phyloP scores from a whole-genome alignment of 2,113 vertebrate species.

The Corythoichthys haematopterus region DNA sequence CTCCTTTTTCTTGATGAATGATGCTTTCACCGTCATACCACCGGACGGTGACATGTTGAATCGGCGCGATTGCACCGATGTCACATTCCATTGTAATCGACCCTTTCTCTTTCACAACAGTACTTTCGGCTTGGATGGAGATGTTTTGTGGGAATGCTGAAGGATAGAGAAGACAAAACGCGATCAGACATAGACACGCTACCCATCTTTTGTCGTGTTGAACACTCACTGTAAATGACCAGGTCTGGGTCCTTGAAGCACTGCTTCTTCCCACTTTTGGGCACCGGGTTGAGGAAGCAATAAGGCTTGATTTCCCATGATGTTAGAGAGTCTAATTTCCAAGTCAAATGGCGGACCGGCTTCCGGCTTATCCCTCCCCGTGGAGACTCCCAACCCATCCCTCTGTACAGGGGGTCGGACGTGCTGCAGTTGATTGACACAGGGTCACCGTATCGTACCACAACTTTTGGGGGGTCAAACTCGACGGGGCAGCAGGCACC shows the following conservation, averaged over 20 bases:
- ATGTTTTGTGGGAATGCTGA: constrained; percentile 58
- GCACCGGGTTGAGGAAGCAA: neutral
- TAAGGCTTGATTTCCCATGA: accelerated
- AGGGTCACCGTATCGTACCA: constrained; percentile 55
- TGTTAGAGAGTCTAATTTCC: constrained; percentile 32
- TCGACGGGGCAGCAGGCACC: constrained; percentile 48
- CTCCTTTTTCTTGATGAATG: neutral
- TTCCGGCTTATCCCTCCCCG: accelerated
- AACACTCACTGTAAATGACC: constrained; percentile 64
- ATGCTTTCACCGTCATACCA: constrained; percentile 29
- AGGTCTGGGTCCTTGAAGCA: accelerated
- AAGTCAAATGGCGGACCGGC: neutral
- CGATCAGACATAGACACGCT: neutral
- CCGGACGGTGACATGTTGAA: constrained; percentile 23
- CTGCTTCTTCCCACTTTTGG: accelerated
- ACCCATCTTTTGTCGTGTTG: neutral
- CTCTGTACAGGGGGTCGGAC: accelerated
- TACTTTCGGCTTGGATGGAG: constrained; percentile 23
- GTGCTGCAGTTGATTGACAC: constrained; percentile 53
- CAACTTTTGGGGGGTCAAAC: constrained; percentile 38
- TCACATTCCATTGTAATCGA: constrained; percentile 41
- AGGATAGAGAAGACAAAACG: neutral
- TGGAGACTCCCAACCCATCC: constrained; percentile 52
- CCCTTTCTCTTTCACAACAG: neutral
- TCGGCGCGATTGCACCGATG: constrained; percentile 35